phyloP scores from a whole-genome alignment of 1,140 invertebrate genomes.

The Nasonia giraulti region DNA sequence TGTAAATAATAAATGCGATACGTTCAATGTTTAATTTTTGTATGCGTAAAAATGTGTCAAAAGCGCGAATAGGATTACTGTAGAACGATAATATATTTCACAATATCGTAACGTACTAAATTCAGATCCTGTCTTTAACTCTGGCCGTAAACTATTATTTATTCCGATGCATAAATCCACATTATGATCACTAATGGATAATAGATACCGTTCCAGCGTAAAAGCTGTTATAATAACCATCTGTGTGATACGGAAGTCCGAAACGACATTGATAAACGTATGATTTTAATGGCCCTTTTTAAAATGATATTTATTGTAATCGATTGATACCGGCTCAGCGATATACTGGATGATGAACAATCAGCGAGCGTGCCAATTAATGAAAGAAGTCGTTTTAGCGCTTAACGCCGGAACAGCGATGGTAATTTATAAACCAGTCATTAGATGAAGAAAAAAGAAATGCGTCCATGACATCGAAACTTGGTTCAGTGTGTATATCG shows the following conservation, averaged over 20 bases:
- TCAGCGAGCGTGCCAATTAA: slow-evolving; percentile 41
- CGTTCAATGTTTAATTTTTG: background rate
- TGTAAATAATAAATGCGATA: too few relatives aligned
- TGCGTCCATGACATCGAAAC: slow-evolving; percentile 42
- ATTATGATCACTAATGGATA: too few relatives aligned
- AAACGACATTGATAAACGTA: slow-evolving; percentile 38
- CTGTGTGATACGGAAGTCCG: too few relatives aligned
- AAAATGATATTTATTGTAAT: slow-evolving; percentile 26
- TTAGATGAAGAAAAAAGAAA: slow-evolving; percentile 20
- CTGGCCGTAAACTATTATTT: too few relatives aligned
- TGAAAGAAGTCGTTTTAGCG: background rate
- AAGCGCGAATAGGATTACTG: too few relatives aligned
- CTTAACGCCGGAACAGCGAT: background rate
- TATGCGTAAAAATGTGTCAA: background rate
- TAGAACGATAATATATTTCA: too few relatives aligned
- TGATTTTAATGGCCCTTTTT: background rate
- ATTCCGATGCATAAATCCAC: too few relatives aligned
- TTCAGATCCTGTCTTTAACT: too few relatives aligned
- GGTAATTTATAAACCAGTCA: slow-evolving; percentile 12
- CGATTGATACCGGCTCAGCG: background rate
- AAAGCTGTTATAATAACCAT: too few relatives aligned
- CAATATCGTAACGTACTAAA: too few relatives aligned
- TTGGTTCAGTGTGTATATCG: slow-evolving; percentile 17
- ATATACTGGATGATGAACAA: slow-evolving; percentile 21
- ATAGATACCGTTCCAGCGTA: too few relatives aligned